A percentile compares a stretch with the other conserved stretches of the same genome.
Conservation (phyloP, 1,140 invertebrate species). For the Drosophila bocki region DNA sequence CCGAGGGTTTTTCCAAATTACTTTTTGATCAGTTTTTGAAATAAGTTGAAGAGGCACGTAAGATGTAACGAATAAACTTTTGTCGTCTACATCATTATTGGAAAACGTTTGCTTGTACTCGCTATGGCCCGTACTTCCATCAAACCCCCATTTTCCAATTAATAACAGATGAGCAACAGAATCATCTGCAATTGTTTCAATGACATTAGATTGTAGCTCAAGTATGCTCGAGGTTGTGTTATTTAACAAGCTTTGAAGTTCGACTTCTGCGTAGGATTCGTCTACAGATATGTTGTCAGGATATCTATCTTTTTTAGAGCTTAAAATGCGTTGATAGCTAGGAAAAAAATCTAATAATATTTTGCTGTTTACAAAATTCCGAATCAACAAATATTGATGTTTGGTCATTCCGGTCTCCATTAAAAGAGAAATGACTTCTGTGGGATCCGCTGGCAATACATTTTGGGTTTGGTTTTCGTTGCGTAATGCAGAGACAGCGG, state of each 20-base stretch:
- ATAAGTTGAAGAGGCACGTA: conserved; percentile 6
- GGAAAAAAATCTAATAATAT: conserved; percentile 31
- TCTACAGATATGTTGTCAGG: conserved; percentile 19
- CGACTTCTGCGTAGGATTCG: conserved; percentile 32
- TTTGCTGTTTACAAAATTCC: conserved; percentile 24
- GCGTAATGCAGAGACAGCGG: conserved; percentile 13
- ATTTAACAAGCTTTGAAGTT: conserved; percentile 29
- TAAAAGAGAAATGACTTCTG: conserved; percentile 27
- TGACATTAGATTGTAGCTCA: conserved; percentile 21
- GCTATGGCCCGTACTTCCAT: conserved; percentile 2
- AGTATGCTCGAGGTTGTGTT: conserved; percentile 26
- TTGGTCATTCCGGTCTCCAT: conserved; percentile 16
- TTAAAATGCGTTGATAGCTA: background rate
- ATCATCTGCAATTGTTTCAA: conserved; percentile 21
- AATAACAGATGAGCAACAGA: conserved; percentile 13
- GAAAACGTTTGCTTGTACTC: background rate
- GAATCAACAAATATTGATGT: conserved; percentile 24
- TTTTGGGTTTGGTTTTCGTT: conserved; percentile 30
- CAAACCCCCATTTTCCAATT: conserved; percentile 1
- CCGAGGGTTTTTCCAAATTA: background rate
- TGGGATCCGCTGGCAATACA: conserved; percentile 29
- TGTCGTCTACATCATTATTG: conserved; percentile 7
- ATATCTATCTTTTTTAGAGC: background rate
- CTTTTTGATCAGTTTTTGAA: background rate
- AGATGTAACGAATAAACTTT: conserved; percentile 8